Evolutionary conservation across 2,888 invertebrate genomes (phyloP), one percentile per base, ranked within the genome.

Genomic region (Agrilus biguttatus): DNA sequence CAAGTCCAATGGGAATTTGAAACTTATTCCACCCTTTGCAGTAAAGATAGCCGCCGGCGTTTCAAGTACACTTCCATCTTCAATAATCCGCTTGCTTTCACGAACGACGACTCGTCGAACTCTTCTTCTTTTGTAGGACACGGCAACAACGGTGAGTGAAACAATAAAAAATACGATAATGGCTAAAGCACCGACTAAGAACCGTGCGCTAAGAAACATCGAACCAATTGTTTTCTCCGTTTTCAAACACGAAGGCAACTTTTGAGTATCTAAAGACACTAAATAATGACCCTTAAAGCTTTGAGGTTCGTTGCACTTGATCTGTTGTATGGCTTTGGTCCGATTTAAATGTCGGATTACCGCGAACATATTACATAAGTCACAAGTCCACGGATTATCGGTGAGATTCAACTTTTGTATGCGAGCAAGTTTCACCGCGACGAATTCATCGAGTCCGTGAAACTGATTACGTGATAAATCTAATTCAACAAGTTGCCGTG

Each of bases 401-500:
- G 71, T 64, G 40, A 82, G 60, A 54, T 71, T 65, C 2, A 78
- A 63, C 33, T 65, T 61, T 3, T 71, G 66, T 47, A 79, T 68
- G 8, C 70, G 70, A 55, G 78, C 78, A 40, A 82, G 57, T 47
- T 74, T 67, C 36, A 71, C 63, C 37, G 81, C 61, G 32, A 75
- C 68, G 33, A 70, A 62, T 49, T 77, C 77, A 48, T 71, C 72
- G 41, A 82, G 65, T 36, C 77, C 76, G 50, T 75, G 72, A 51
- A 87, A 66, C 56, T 74, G 72, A 65, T 88, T 88, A 51, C 77
- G 69, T n/a, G 83, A 83, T 52, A 85, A 63, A 64, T 87, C 84
- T 49, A 87, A 63, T 53, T 72, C 72, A 59, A 77, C 68, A 39
- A 81, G 61, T 58, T 72, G 70, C 54, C 69, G 70, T 1, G 78